These are phyloP conservation scores for Caretta caretta DNA, from an alignment of 2,113 vertebrate genomes.

Conservation along the genomic window DNA sequence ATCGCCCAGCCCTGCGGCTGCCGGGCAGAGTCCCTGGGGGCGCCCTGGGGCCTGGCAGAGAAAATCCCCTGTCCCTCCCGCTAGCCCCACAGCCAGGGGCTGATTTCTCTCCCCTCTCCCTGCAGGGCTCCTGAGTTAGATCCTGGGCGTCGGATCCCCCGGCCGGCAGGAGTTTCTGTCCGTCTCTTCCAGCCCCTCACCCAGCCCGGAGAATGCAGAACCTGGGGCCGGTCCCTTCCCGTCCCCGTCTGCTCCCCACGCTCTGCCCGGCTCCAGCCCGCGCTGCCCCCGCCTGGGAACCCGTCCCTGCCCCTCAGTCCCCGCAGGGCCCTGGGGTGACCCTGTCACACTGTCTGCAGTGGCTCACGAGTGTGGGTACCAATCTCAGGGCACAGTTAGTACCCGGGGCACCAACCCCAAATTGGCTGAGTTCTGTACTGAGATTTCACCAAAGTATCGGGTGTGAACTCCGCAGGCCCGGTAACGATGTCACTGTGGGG, in stretches of 20 bases:
- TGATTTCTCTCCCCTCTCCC: background rate
- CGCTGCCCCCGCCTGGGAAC: background rate
- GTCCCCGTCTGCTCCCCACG: background rate
- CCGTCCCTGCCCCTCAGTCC: too few relatives aligned
- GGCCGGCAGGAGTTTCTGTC: background rate
- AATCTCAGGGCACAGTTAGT: too few relatives aligned
- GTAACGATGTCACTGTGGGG: too few relatives aligned
- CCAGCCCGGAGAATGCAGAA: background rate
- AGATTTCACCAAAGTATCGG: too few relatives aligned
- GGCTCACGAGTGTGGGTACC: too few relatives aligned
- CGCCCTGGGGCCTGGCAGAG: background rate
- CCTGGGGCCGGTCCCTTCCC: too few relatives aligned
- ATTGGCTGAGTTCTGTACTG: too few relatives aligned
- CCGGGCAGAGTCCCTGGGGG: too few relatives aligned
- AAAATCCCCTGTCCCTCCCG: background rate
- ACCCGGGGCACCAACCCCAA: too few relatives aligned
- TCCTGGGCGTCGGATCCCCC: background rate
- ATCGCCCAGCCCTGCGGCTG: too few relatives aligned
- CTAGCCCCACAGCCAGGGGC: background rate
- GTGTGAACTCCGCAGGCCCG: too few relatives aligned
- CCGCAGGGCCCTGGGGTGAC: too few relatives aligned
- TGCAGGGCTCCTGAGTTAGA: background rate
- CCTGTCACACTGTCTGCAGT: rapidly evolving
- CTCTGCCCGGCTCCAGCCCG: background rate
- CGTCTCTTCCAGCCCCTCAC: background rate